Evolutionary conservation across 2,113 vertebrate genomes (phyloP).

Genomic region (Oreochromis aureus): DNA sequence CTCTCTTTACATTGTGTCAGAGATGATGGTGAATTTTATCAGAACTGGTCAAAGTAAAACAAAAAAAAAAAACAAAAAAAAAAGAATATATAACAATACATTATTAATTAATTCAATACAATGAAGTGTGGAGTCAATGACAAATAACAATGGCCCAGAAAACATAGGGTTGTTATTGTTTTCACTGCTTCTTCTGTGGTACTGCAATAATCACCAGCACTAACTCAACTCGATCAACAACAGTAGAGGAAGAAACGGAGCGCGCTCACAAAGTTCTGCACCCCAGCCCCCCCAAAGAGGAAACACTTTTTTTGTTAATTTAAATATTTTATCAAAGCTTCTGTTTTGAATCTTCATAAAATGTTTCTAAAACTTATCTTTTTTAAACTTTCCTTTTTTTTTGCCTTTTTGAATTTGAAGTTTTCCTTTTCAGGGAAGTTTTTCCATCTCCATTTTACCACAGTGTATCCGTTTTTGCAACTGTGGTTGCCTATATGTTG

Average conservation of each 20-base stretch:
- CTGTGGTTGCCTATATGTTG: slow-evolving; percentile 49
- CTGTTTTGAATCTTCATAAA: slow-evolving; percentile 74
- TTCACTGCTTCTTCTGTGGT: slow-evolving; percentile 55
- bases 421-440: slow-evolving; percentile 44
- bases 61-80: slow-evolving; percentile 41
- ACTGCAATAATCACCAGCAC: slow-evolving; percentile 74
- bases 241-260: slow-evolving; percentile 70
- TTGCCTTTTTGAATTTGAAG: slow-evolving; percentile 44
- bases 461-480: slow-evolving; percentile 50
- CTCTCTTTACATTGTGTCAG: slow-evolving; percentile 8
- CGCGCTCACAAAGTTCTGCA: slow-evolving; percentile 51
- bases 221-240: slow-evolving; percentile 74
- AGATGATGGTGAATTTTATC: slow-evolving; percentile 61
- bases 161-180: slow-evolving; percentile 56
- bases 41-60: slow-evolving; percentile 67
- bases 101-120: slow-evolving; percentile 76
- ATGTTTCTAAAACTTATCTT: slow-evolving; percentile 74
- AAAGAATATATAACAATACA: slow-evolving; percentile 74
- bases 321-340: slow-evolving; percentile 82
- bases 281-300: slow-evolving; percentile 58
- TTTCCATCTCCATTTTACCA: slow-evolving; percentile 45
- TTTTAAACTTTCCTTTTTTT: slow-evolving; percentile 49
- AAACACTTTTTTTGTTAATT: slow-evolving; percentile 72
- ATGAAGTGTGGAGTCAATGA: slow-evolving; percentile 65
- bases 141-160: slow-evolving; percentile 63